Percentiles rank a stretch among this genome's conserved stretches.
Evolutionary conservation across 2,888 invertebrate genomes (phyloP).

Genomic region (Merodon equestris): DNA sequence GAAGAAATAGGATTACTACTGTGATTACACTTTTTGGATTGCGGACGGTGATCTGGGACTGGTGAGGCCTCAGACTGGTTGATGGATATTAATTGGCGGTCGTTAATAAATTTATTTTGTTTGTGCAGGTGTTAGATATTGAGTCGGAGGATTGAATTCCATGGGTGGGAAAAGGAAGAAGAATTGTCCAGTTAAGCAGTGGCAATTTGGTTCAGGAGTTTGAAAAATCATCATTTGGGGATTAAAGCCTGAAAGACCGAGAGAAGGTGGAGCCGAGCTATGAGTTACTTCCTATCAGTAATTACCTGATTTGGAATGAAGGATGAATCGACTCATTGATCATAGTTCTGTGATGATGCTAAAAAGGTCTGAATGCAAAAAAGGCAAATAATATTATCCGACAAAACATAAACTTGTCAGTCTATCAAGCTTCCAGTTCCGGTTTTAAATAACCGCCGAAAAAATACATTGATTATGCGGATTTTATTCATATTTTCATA

Average conservation of each 20-base stretch:
- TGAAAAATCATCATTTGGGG: slow-evolving; percentile 31
- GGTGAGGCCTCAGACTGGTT: slow-evolving; percentile 14
- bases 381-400: too few relatives aligned
- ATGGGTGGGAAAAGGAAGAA: too few relatives aligned
- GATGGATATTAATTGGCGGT: slow-evolving; percentile 35
- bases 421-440: too few relatives aligned
- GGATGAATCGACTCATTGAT: too few relatives aligned
- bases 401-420: too few relatives aligned
- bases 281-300: background rate
- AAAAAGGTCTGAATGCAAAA: too few relatives aligned
- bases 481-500: too few relatives aligned
- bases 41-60: background rate
- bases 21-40: slow-evolving; percentile 8
- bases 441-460: too few relatives aligned
- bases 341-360: too few relatives aligned
- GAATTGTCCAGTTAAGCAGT: background rate
- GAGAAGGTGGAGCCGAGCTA: background rate
- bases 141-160: slow-evolving; percentile 5
- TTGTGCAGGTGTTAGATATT: background rate
- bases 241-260: slow-evolving; percentile 5
- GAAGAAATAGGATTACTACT: slow-evolving; percentile 42
- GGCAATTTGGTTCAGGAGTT: too few relatives aligned
- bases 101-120: slow-evolving; percentile 25
- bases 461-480: too few relatives aligned
- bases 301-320: too few relatives aligned